phyloP scores from a whole-genome alignment of 2,888 invertebrate species.

The Andrena bicolor region DNA sequence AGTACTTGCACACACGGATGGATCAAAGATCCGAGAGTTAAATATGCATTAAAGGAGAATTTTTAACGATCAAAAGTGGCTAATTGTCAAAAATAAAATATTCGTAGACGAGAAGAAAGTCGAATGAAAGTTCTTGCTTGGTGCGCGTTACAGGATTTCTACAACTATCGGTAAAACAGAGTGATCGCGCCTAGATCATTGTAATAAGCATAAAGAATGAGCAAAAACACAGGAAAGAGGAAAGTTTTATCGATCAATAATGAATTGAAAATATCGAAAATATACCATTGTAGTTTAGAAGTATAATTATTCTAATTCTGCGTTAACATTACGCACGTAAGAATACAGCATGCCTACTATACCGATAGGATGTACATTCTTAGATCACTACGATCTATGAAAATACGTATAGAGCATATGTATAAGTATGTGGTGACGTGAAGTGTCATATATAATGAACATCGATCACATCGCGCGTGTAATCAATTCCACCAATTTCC shows the following conservation, averaged over 20 bases:
- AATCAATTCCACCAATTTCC: conserved; percentile 25
- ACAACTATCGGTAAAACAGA: conserved; percentile 25
- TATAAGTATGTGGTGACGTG: background rate
- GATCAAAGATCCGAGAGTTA: background rate
- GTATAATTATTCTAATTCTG: background rate
- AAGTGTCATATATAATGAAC: conserved; percentile 37
- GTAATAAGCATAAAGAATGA: background rate
- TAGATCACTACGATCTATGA: background rate
- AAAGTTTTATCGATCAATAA: background rate
- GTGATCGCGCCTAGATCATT: conserved; percentile 7
- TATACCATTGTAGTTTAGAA: background rate
- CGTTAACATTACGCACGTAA: background rate
- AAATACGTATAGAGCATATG: background rate
- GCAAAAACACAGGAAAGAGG: background rate
- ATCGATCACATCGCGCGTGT: conserved; percentile 22
- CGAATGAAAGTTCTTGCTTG: background rate
- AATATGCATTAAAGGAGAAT: background rate
- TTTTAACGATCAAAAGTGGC: background rate
- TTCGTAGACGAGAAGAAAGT: background rate
- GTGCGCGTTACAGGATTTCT: background rate
- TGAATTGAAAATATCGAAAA: background rate
- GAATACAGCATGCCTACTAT: conserved; percentile 14
- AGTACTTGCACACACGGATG: background rate
- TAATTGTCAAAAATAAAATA: background rate
- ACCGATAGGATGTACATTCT: conserved; percentile 9